Conservation (phyloP, 2,888 invertebrate genomes). For the Drymonia ruficornis region DNA sequence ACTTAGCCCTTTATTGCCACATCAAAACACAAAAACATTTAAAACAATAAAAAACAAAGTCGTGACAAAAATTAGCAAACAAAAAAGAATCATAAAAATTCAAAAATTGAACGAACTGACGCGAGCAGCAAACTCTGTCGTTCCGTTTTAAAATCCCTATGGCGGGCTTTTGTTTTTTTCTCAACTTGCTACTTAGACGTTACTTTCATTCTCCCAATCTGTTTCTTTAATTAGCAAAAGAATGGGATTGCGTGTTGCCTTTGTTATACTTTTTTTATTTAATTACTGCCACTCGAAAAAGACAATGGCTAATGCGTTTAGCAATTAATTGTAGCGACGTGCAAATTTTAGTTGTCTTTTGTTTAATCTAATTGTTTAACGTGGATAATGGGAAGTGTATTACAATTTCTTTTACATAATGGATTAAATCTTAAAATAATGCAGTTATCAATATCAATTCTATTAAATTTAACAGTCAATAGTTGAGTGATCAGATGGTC, state of each 20-base stretch:
- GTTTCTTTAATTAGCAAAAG: constrained; percentile 82
- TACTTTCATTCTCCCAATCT: constrained; percentile 74
- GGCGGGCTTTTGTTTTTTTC: constrained; percentile 63
- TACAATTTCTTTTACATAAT: no score
- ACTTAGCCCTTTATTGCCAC: not conserved
- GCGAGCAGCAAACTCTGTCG: constrained; percentile 74
- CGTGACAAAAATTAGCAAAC: constrained; percentile 3
- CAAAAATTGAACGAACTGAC: constrained; percentile 70
- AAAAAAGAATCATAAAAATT: constrained; percentile 11
- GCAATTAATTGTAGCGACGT: constrained; percentile 70
- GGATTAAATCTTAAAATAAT: no score
- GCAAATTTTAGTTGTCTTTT: constrained; percentile 63
- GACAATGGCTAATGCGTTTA: constrained; percentile 77
- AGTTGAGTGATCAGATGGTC: no score
- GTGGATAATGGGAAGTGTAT: constrained; percentile 11
- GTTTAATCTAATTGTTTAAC: constrained; percentile 21
- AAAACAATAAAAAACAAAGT: not conserved
- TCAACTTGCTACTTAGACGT: constrained; percentile 81
- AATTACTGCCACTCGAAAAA: constrained; percentile 67
- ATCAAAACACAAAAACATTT: not conserved
- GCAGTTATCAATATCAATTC: no score
- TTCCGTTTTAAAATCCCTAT: constrained; percentile 72
- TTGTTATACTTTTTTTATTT: constrained; percentile 61
- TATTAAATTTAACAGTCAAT: no score
- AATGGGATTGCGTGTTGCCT: constrained; percentile 79